These are phyloP conservation scores for Aelia acuminata DNA, from an alignment of 2,888 invertebrate species.

Conservation along the genomic window DNA sequence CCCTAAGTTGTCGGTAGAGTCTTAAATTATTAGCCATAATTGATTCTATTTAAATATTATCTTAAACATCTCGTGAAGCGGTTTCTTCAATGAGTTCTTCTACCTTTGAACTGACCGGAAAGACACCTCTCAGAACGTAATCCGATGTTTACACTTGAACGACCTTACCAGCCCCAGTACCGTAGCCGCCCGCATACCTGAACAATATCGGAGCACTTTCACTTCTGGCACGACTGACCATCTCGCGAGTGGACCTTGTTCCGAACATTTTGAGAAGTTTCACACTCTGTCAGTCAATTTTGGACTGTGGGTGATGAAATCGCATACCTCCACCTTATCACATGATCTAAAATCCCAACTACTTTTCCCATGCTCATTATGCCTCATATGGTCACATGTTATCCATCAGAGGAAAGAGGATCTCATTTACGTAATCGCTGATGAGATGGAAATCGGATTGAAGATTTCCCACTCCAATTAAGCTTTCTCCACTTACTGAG, in stretches of 20 bases:
- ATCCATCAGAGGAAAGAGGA: background rate
- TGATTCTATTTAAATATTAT: too few relatives aligned
- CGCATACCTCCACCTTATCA: background rate
- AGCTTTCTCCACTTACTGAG: constrained; percentile 11
- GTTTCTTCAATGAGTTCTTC: background rate
- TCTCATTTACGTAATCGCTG: background rate
- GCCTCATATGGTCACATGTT: constrained; percentile 3
- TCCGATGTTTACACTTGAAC: background rate
- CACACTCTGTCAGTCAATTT: background rate
- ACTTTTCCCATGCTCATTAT: background rate
- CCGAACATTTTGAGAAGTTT: background rate
- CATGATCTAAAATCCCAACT: background rate
- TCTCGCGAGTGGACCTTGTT: background rate
- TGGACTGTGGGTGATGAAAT: background rate
- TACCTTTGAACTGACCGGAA: background rate
- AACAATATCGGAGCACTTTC: background rate
- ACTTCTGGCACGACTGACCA: background rate
- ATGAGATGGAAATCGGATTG: constrained; percentile 7
- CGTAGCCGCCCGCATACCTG: background rate
- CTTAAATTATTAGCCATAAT: too few relatives aligned
- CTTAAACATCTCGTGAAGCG: too few relatives aligned
- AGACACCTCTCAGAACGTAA: background rate
- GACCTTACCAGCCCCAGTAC: background rate
- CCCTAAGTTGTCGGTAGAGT: too few relatives aligned
- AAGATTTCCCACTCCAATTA: constrained; percentile 28